Percentiles rank a stretch among this genome's conserved stretches.
phyloP scores from a whole-genome alignment of 1,140 invertebrate species.

The Scylla paramamosain region DNA sequence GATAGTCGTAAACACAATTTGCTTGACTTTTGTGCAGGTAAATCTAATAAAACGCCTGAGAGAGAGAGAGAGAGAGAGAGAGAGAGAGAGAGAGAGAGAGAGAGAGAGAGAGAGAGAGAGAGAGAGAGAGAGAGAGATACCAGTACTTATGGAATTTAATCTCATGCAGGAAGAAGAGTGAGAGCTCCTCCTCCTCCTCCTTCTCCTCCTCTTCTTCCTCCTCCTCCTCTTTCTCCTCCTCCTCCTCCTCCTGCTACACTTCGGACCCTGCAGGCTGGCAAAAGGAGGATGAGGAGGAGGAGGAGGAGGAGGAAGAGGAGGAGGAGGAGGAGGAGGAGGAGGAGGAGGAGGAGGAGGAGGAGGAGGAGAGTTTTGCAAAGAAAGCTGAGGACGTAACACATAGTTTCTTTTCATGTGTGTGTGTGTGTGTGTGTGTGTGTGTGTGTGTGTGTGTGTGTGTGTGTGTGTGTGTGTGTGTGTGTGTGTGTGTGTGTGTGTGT shows the following conservation, averaged over 20 bases:
- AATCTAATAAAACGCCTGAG: neutral
- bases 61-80: conserved; percentile 10
- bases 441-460: conserved; percentile 16
- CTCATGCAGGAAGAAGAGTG: neutral
- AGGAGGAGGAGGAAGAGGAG: neutral
- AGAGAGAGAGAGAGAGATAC: conserved; percentile 15
- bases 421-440: conserved; percentile 12
- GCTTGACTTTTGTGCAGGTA: neutral
- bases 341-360: conserved; percentile 9
- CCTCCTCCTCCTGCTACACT: neutral
- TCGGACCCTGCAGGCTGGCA: neutral
- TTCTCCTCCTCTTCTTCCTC: neutral
- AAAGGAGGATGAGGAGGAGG: neutral
- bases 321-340: neutral
- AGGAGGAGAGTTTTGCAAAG: neutral
- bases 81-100: conserved; percentile 20
- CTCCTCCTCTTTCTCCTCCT: neutral
- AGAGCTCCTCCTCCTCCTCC: neutral
- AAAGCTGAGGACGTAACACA: conserved; percentile 1
- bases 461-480: conserved; percentile 3
- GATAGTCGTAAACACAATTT: neutral
- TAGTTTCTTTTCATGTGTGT: neutral
- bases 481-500: conserved; percentile 3
- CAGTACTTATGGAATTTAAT: conserved; percentile 2
- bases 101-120: conserved; percentile 19